phyloP scores from a whole-genome alignment of 2,797 vertebrate species.

The Cyclura pinguis region DNA sequence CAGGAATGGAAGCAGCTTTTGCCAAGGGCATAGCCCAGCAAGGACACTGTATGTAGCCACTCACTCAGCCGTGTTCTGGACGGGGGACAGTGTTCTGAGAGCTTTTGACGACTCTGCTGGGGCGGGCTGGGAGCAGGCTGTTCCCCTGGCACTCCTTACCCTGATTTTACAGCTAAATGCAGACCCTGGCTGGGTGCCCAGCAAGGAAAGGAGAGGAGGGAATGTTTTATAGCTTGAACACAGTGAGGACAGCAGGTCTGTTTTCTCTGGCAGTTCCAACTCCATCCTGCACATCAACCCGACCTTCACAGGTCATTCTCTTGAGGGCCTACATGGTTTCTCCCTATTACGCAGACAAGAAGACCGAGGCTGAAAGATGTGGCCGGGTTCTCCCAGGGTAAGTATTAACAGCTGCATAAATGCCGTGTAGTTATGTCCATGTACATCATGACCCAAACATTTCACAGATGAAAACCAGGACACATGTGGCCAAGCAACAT shows the following conservation, averaged over 20 bases:
- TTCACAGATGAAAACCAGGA: no score
- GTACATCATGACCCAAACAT: neutral
- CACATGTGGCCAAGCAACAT: no score
- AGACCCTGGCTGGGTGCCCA: slow-evolving; percentile 16
- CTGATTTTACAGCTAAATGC: slow-evolving; percentile 32
- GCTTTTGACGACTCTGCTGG: neutral
- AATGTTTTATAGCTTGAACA: slow-evolving; percentile 21
- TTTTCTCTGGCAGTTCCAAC: neutral
- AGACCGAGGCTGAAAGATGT: neutral
- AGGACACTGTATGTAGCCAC: neutral
- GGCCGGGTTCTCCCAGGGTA: neutral
- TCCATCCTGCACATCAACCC: neutral
- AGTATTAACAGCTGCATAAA: neutral
- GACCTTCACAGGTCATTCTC: neutral
- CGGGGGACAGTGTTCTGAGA: slow-evolving; percentile 7
- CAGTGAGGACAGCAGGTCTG: neutral
- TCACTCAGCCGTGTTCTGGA: neutral
- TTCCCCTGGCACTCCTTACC: neutral
- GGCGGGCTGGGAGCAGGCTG: neutral
- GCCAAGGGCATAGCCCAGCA: slow-evolving; percentile 11
- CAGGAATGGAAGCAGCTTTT: neutral
- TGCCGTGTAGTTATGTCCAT: neutral
- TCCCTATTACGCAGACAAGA: neutral
- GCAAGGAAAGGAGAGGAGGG: neutral
- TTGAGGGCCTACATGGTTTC: neutral